Evolutionary conservation across 2,113 vertebrate species (phyloP).

Genomic region (Tonatia bakeri): DNA sequence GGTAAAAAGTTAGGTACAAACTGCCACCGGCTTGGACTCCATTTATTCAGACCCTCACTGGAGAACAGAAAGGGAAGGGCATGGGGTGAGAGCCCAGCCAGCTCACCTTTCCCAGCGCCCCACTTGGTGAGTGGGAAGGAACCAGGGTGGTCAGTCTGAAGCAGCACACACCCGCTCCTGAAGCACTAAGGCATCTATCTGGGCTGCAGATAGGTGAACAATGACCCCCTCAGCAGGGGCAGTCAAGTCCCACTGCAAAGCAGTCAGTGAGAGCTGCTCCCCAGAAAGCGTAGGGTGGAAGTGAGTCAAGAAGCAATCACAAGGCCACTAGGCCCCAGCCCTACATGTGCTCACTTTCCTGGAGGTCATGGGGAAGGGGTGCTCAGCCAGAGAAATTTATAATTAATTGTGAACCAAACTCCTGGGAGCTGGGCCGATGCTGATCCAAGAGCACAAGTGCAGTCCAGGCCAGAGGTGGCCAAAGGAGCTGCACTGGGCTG

Average conservation of each 20-base stretch:
- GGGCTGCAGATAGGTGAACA: neutral
- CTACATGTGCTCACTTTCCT: neutral
- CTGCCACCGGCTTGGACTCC: neutral
- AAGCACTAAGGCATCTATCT: neutral
- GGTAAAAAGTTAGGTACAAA: neutral
- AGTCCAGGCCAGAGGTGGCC: neutral
- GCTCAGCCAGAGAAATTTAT: constrained; percentile 33
- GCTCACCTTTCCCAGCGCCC: neutral
- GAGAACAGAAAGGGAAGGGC: neutral
- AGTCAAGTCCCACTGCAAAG: neutral
- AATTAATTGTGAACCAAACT: constrained; percentile 8
- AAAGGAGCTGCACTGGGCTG: neutral
- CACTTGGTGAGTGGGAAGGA: neutral
- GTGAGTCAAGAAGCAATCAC: neutral
- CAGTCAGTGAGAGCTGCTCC: neutral
- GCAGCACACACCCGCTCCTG: neutral
- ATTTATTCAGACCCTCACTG: neutral
- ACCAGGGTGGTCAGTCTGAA: neutral
- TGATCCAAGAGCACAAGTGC: neutral
- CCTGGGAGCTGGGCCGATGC: neutral
- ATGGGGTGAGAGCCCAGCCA: neutral
- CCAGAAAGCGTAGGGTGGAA: neutral
- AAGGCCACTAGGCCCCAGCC: neutral
- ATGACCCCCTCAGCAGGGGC: neutral
- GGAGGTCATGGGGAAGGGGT: neutral